Evolutionary conservation across 2,797 vertebrate species (phyloP).

Genomic region (Sparus aurata): DNA sequence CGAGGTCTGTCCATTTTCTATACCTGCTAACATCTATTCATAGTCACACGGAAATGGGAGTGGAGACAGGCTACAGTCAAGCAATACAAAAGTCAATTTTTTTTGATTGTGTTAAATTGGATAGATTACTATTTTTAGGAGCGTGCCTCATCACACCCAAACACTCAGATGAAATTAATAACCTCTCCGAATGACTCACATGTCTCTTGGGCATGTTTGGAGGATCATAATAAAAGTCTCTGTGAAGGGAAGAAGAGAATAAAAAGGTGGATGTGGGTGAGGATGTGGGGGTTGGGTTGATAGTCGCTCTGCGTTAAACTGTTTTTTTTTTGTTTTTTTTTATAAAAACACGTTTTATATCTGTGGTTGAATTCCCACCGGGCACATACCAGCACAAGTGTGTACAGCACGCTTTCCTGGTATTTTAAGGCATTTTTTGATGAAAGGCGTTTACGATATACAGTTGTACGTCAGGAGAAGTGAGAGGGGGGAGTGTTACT

Average conservation of each 20-base stretch:
- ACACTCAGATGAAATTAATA: constrained; percentile 54
- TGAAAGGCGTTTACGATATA: constrained; percentile 47
- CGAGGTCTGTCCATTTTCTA: neutral
- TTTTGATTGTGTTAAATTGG: constrained; percentile 32
- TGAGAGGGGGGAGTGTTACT: constrained; percentile 19
- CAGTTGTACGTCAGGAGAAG: constrained; percentile 37
- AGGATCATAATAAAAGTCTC: constrained; percentile 62
- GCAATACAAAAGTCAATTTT: constrained; percentile 14
- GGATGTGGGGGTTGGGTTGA: constrained; percentile 61
- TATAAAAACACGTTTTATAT: constrained; percentile 45
- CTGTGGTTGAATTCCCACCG: constrained; percentile 59
- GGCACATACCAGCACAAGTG: no score
- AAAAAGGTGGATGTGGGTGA: constrained; percentile 49
- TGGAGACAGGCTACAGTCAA: neutral
- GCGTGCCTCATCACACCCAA: constrained; percentile 7
- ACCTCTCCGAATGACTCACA: constrained; percentile 57
- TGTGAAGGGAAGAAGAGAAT: constrained; percentile 50
- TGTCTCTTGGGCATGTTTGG: constrained; percentile 67
- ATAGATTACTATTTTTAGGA: constrained; percentile 39
- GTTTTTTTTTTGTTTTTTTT: constrained; percentile 25
- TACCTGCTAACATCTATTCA: neutral
- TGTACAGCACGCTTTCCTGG: constrained; percentile 40
- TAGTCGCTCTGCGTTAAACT: constrained; percentile 49
- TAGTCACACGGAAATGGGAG: neutral
- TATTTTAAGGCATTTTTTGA: constrained; percentile 59